Evolutionary conservation across 2,797 vertebrate species (phyloP), one percentile per base, ranked within the genome.

Genomic region (Eutrigla gurnardus): DNA sequence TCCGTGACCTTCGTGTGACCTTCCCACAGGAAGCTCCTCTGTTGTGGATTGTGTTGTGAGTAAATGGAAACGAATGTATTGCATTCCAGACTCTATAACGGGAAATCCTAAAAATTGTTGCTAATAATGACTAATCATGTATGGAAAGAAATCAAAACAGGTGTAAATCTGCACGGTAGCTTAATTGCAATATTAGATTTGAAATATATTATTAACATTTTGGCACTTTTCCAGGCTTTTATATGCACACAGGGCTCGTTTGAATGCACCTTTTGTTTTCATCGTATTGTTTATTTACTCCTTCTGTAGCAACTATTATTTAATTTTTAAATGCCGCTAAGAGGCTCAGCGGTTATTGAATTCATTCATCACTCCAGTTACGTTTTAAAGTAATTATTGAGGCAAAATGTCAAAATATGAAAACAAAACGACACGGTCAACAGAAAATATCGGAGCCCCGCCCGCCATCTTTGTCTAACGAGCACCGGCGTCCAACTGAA

Each of bases 1-100:
- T 46, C 32, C 4, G 52, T 37, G 55, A 75, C 62, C 69, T 66
- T 74, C 54, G 18, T 33, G 63, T 45, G 60, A 62, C 68, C 71
- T 65, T 77, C 61, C 25, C 59, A 39, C 45, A 63, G 52, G 46
- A 61, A 60, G 25, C 60, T 42, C 43, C 35, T 45, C 71, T 53
- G 60, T 50, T 18, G 33, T 72, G 33, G 17, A 35, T 62, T 62
- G 37, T 33, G 47, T 42, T 13, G 10, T 25, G 60, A 65, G 42
- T 25, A 25, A 25, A 25, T 25, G 25, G 25, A 25, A 25, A 25
- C 25, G 25, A 43, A 52, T 46, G 10, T 35, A 33, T 61, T 54
- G 36, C 4, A 42, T 6, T 25, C 25, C 25, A 40, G n/a, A 35
- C 3, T 63, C 36, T 9, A 3, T 57, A 35, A 73, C 65, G 36